These are phyloP conservation scores for Microtus ochrogaster DNA, from an alignment of 2,113 vertebrate genomes.

Conservation along the genomic window DNA sequence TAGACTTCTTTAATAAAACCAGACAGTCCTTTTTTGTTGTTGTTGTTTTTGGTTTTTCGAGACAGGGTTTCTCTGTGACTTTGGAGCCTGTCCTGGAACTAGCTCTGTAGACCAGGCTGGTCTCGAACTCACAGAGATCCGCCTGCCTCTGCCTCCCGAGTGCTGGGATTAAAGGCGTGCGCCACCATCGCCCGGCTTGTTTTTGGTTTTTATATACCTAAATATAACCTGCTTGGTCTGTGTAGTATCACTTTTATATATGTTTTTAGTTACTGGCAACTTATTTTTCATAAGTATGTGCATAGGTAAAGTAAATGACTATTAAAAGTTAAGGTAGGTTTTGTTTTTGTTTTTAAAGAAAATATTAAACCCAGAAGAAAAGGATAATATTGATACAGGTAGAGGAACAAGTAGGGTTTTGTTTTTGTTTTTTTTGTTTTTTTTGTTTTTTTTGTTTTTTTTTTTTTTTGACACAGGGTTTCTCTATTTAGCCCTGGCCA, in stretches of 20 bases:
- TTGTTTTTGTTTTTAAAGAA: not conserved
- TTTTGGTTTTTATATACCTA: not conserved
- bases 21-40: not conserved
- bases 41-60: too few relatives aligned
- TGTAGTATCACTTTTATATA: not conserved
- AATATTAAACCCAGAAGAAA: constrained; percentile 26
- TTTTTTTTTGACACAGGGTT: too few relatives aligned
- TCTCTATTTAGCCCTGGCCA: too few relatives aligned
- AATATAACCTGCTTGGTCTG: not conserved
- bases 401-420: constrained; percentile 1
- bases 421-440: not conserved
- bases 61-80: too few relatives aligned
- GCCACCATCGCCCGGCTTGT: too few relatives aligned
- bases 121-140: too few relatives aligned
- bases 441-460: too few relatives aligned
- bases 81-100: too few relatives aligned
- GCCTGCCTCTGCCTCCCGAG: too few relatives aligned
- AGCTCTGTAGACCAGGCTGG: too few relatives aligned
- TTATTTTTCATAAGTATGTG: constrained; percentile 25
- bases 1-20: not conserved
- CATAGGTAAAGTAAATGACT: not conserved
- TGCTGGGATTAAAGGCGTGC: too few relatives aligned
- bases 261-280: not conserved
- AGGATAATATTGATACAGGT: not conserved
- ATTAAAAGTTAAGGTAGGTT: not conserved